phyloP scores from a whole-genome alignment of 2,888 invertebrate species.

The Scelioninae gen. 1 region DNA sequence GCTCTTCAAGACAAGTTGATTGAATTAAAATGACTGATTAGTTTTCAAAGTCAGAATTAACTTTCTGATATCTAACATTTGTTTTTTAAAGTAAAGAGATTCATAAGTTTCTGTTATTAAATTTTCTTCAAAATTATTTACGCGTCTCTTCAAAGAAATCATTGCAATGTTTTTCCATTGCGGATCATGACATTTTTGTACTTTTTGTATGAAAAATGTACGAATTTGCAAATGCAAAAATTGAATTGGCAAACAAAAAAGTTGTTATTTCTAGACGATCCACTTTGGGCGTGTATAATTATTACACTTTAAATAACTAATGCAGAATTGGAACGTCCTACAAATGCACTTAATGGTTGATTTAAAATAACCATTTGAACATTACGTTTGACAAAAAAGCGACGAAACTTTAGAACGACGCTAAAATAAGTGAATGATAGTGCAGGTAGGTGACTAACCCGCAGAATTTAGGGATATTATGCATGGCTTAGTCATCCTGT shows the following conservation, averaged over 20 bases:
- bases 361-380: background rate
- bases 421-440: slow-evolving; percentile 39
- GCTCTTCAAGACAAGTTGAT: background rate
- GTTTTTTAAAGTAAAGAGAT: background rate
- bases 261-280: slow-evolving; percentile 12
- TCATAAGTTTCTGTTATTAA: background rate
- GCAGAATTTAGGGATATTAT: too few species aligned
- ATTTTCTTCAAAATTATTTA: background rate
- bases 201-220: background rate
- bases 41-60: background rate
- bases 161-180: too few species aligned
- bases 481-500: too few species aligned
- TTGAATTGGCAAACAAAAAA: slow-evolving; percentile 17
- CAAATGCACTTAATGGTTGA: slow-evolving; percentile 11
- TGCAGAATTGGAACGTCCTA: slow-evolving; percentile 2
- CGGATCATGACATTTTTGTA: too few species aligned
- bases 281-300: slow-evolving; percentile 14
- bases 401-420: slow-evolving; percentile 21
- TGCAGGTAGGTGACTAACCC: slow-evolving; percentile 54
- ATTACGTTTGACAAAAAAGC: background rate
- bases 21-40: background rate
- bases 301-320: slow-evolving; percentile 12
- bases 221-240: background rate
- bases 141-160: too few species aligned
- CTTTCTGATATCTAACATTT: too few species aligned